These are phyloP conservation scores for Syncerus caffer DNA, from an alignment of 2,797 vertebrate species.

Conservation along the genomic window DNA sequence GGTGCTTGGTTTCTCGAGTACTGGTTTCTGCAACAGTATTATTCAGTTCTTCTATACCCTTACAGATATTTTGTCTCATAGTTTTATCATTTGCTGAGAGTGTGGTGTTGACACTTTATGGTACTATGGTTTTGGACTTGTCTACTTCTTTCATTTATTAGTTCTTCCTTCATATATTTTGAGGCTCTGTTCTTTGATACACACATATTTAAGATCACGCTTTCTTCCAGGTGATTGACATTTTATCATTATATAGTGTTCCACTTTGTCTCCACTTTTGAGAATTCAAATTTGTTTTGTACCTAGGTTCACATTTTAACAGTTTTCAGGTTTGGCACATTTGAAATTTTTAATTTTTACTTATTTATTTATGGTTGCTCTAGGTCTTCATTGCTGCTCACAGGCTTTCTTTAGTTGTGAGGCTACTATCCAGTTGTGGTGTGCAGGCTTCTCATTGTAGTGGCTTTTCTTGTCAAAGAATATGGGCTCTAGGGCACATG, in stretches of 20 bases:
- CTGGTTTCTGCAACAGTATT: neutral
- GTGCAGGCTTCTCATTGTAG: neutral
- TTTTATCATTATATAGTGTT: neutral
- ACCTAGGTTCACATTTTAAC: neutral
- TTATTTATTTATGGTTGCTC: neutral
- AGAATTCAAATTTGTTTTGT: neutral
- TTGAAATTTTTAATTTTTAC: neutral
- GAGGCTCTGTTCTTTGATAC: neutral
- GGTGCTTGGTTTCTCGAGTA: neutral
- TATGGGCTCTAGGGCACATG: neutral
- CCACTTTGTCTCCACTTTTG: neutral
- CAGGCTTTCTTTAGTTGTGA: neutral
- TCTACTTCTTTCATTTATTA: neutral
- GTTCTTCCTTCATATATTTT: neutral
- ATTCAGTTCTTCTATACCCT: neutral
- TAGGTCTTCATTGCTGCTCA: neutral
- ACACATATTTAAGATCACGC: neutral
- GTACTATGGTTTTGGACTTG: neutral
- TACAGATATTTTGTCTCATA: neutral
- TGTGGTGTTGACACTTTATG: neutral
- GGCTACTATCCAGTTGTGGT: neutral
- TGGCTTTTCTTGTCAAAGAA: neutral
- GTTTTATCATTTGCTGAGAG: neutral
- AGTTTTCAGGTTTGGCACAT: neutral
- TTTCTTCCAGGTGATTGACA: neutral